Evolutionary conservation across 1,140 invertebrate species (phyloP).

Genomic region (Drosophila takahashii): DNA sequence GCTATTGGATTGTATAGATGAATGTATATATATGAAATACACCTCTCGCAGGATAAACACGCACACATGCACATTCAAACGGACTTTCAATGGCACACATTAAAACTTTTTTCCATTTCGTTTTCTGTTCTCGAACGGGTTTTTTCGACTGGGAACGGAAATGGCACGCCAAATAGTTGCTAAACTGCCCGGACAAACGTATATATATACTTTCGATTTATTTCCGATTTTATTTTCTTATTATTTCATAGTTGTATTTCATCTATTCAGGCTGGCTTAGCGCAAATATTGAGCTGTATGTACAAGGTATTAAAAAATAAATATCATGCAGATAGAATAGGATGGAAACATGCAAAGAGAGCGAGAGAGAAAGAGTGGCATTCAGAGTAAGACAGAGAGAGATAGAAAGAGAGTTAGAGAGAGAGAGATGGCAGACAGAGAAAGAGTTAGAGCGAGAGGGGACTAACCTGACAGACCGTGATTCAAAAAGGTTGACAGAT

Average conservation of each 20-base stretch:
- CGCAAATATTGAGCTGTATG: slow-evolving; percentile 53
- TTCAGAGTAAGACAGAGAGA: slow-evolving; percentile 27
- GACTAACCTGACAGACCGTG: slow-evolving; percentile 85
- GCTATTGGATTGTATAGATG: background rate
- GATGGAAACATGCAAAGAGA: slow-evolving; percentile 66
- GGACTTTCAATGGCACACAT: slow-evolving; percentile 36
- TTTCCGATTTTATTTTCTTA: slow-evolving; percentile 45
- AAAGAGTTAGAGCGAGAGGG: slow-evolving; percentile 46
- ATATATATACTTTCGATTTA: slow-evolving; percentile 4
- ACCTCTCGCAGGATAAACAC: background rate
- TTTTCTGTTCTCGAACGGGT: slow-evolving; percentile 34
- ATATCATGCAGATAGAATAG: slow-evolving; percentile 61
- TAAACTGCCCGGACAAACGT: slow-evolving; percentile 56
- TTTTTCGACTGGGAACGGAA: slow-evolving; percentile 18
- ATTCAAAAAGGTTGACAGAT: slow-evolving; percentile 84
- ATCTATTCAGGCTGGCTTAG: slow-evolving; percentile 23
- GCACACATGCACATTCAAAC: slow-evolving; percentile 15
- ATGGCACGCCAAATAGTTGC: slow-evolving; percentile 65
- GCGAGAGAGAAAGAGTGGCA: slow-evolving; percentile 6
- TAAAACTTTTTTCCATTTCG: slow-evolving; percentile 16
- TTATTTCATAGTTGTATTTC: slow-evolving; percentile 34
- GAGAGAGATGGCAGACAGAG: slow-evolving; percentile 16
- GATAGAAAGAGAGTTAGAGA: slow-evolving; percentile 31
- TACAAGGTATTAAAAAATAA: slow-evolving; percentile 54
- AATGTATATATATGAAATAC: slow-evolving; percentile 3